Evolutionary conservation across 2,113 vertebrate species (phyloP).

Genomic region (Lophura nycthemera): DNA sequence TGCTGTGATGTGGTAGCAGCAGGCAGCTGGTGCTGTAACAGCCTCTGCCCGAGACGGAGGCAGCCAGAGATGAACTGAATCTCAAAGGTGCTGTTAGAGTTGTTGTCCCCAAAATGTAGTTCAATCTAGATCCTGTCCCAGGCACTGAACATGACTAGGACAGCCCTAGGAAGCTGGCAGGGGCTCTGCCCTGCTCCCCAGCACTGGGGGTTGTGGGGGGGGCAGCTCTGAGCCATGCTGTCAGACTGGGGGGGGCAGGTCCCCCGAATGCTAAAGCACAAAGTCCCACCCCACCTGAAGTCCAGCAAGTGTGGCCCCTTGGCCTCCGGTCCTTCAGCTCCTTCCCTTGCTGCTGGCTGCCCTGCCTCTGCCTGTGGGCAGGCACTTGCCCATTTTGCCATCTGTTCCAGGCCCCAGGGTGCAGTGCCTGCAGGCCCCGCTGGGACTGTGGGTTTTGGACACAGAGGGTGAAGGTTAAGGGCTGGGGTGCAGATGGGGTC

Average conservation of each 20-base stretch:
- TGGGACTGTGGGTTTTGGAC: neutral
- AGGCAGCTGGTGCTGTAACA: neutral
- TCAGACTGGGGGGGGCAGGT: neutral
- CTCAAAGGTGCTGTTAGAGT: neutral
- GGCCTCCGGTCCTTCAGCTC: neutral
- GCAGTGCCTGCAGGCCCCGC: neutral
- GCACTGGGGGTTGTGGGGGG: neutral
- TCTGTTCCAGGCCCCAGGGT: neutral
- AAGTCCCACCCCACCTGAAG: neutral
- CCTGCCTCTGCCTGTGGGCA: neutral
- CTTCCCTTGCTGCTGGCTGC: neutral
- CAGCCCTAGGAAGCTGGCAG: neutral
- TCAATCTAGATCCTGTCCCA: neutral
- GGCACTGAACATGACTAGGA: neutral
- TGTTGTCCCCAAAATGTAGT: neutral
- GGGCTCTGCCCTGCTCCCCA: accelerated
- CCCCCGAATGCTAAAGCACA: slow-evolving; percentile 48
- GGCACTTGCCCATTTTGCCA: neutral
- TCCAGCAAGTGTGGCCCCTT: neutral
- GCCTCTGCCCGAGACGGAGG: neutral
- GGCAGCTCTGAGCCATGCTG: neutral
- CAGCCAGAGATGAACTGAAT: neutral
- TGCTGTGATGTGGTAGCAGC: neutral
- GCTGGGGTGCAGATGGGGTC: neutral
- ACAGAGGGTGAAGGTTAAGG: neutral